These are phyloP conservation scores for Drosophila chauvacae DNA, from an alignment of 1,140 invertebrate species.

Conservation along the genomic window DNA sequence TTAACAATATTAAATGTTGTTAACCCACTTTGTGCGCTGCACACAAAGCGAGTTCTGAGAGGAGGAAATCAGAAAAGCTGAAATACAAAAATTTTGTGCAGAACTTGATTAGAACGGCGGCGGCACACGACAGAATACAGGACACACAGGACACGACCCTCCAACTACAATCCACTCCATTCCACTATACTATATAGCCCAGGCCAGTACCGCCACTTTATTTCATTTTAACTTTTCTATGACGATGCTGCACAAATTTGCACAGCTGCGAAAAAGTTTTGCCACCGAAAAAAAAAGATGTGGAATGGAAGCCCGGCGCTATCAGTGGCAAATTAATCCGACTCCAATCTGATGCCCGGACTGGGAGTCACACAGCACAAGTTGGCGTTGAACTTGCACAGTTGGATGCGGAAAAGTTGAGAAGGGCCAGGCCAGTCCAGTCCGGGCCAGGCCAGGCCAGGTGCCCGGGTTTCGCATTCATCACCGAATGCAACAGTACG, in stretches of 20 bases:
- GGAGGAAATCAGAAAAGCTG: conserved; percentile 4
- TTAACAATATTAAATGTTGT: conserved; percentile 45
- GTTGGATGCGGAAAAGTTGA: conserved; percentile 18
- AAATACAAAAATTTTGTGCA: conserved; percentile 60
- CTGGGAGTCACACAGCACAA: conserved; percentile 38
- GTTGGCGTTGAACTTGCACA: conserved; percentile 37
- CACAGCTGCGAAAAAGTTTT: conserved; percentile 56
- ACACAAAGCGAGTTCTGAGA: conserved; percentile 3
- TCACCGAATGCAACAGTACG: conserved; percentile 57
- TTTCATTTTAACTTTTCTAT: conserved; percentile 67
- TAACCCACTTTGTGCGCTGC: conserved; percentile 36
- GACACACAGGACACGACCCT: conserved; percentile 12
- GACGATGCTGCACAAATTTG: conserved; percentile 59
- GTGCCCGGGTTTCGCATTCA: conserved; percentile 57
- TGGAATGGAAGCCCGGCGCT: conserved; percentile 30
- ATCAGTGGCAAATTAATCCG: conserved; percentile 67
- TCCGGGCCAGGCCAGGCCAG: conserved; percentile 10
- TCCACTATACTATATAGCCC: conserved; percentile 3
- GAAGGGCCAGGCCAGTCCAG: neutral
- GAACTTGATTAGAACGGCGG: conserved; percentile 73
- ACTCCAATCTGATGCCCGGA: conserved; percentile 47
- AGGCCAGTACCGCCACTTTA: conserved; percentile 29
- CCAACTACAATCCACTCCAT: conserved; percentile 32
- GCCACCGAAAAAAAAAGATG: conserved; percentile 20
- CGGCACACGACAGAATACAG: conserved; percentile 29